These are phyloP conservation scores for Bolborhynchus lineola DNA, from an alignment of 2,113 vertebrate species.

Conservation along the genomic window DNA sequence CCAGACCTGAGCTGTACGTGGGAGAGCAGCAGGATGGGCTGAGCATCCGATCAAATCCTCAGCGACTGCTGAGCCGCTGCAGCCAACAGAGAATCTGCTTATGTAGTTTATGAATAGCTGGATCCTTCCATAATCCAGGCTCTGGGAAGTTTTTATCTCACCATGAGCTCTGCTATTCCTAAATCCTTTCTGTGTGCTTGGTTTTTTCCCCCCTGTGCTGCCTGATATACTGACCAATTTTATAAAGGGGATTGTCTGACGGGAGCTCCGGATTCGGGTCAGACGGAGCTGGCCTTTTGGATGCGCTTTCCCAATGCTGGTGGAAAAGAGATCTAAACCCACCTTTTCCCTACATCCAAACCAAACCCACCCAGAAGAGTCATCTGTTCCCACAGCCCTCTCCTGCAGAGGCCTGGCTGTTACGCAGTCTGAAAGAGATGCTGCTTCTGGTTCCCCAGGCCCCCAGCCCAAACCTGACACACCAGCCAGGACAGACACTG, in stretches of 20 bases:
- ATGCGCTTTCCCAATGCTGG: not conserved
- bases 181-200: not conserved
- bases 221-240: slow-evolving; percentile 38
- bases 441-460: not conserved
- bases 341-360: not conserved
- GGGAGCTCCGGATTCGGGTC: not conserved
- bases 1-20: not conserved
- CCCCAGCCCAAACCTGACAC: fast-evolving
- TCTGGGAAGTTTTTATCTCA: slow-evolving; percentile 47
- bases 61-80: not conserved
- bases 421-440: not conserved
- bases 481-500: not conserved
- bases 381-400: not conserved
- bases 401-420: not conserved
- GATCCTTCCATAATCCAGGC: slow-evolving; percentile 53
- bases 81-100: slow-evolving; percentile 15
- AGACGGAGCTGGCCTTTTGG: not conserved
- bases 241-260: not conserved
- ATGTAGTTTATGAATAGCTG: slow-evolving; percentile 31
- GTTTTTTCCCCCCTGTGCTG: not conserved
- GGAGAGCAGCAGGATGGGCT: not conserved
- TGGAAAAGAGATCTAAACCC: not conserved
- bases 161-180: slow-evolving; percentile 39
- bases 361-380: not conserved
- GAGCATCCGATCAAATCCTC: not conserved